Evolutionary conservation across 2,797 vertebrate genomes (phyloP).

Genomic region (Malacoraja senta): DNA sequence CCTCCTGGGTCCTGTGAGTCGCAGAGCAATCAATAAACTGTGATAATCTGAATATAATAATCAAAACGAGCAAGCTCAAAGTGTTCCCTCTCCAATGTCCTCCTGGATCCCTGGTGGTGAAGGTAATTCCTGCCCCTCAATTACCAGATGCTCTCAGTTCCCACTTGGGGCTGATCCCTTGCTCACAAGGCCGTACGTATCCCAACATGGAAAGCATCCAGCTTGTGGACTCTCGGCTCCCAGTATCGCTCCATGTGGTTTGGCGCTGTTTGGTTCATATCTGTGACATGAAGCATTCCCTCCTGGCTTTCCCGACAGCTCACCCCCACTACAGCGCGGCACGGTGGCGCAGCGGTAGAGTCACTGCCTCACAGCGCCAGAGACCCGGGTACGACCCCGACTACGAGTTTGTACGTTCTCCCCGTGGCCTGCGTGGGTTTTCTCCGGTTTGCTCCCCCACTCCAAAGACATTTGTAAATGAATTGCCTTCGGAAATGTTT

Average conservation of each 20-base stretch:
- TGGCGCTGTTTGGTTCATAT: background rate
- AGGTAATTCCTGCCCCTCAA: slow-evolving; percentile 18
- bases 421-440: no score
- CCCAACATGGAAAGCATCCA: background rate
- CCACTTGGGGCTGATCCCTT: background rate
- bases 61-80: slow-evolving; percentile 17
- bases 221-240: background rate
- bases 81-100: slow-evolving; percentile 8
- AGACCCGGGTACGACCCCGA: no score
- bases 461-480: no score
- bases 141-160: slow-evolving; percentile 26
- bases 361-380: no score
- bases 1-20: background rate
- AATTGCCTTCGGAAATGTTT: no score
- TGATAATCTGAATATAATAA: slow-evolving; percentile 26
- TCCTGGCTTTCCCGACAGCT: background rate
- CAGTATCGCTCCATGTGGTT: background rate
- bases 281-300: background rate
- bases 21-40: slow-evolving; percentile 14
- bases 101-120: background rate
- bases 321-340: no score
- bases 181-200: background rate
- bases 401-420: no score
- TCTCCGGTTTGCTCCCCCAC: no score
- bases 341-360: no score